A percentile compares a stretch with the other conserved stretches of the same genome.
Conservation (phyloP, 1,140 invertebrate species). For the Drosophila ananassae region DNA sequence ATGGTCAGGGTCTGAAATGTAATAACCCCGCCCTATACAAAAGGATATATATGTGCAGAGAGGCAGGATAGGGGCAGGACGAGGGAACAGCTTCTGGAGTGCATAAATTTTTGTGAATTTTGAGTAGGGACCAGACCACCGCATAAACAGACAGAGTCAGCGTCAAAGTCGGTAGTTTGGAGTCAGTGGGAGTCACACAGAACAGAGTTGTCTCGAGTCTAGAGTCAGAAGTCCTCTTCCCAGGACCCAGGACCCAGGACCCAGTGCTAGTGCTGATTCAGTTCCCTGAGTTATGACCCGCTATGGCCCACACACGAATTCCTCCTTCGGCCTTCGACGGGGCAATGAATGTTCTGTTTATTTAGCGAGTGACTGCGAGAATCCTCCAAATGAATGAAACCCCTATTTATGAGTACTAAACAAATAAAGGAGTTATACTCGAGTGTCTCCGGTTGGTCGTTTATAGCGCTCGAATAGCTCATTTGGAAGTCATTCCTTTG, state of each 20-base stretch:
- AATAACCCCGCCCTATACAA: constrained; percentile 47
- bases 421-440: constrained; percentile 45
- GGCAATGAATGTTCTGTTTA: constrained; percentile 35
- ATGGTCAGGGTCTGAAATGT: constrained; percentile 45
- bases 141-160: constrained; percentile 39
- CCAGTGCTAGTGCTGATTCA: constrained; percentile 44
- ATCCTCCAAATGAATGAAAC: constrained; percentile 33
- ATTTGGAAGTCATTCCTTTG: constrained; percentile 34
- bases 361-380: constrained; percentile 22
- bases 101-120: constrained; percentile 53
- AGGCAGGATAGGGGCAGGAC: not conserved
- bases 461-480: constrained; percentile 32
- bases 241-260: not conserved
- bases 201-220: not conserved
- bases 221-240: not conserved
- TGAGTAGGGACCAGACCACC: constrained; percentile 29
- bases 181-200: not conserved
- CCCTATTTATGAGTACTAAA: constrained; percentile 48
- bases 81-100: constrained; percentile 19
- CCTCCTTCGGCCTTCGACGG: constrained; percentile 14
- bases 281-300: constrained; percentile 41
- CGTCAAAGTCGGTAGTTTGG: not conserved
- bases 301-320: constrained; percentile 20
- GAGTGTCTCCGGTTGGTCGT: constrained; percentile 17
- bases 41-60: constrained; percentile 2